A percentile compares a stretch with the other conserved stretches of the same genome.
phyloP scores from a whole-genome alignment of 2,888 invertebrate genomes.

The Ophioninae sp. region DNA sequence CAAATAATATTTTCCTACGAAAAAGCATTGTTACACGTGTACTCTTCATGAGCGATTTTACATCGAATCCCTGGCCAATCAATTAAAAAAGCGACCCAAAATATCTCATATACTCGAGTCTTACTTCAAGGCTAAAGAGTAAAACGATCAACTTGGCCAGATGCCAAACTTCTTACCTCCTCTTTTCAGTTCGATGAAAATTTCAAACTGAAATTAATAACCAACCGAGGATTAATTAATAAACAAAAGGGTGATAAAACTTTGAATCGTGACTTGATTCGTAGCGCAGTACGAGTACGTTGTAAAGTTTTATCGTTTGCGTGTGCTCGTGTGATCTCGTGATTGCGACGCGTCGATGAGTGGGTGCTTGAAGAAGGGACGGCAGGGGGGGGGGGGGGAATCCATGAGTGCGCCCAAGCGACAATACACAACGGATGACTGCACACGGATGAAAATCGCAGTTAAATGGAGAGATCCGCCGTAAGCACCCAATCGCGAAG shows the following conservation, averaged over 20 bases:
- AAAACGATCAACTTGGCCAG: no score
- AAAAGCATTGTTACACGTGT: no score
- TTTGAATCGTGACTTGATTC: neutral
- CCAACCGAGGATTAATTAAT: neutral
- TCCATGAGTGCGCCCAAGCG: slow-evolving; percentile 63
- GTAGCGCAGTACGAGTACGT: slow-evolving; percentile 26
- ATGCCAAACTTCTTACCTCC: no score
- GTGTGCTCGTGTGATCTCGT: slow-evolving; percentile 46
- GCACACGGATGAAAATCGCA: slow-evolving; percentile 71
- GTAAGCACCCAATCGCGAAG: slow-evolving; percentile 54
- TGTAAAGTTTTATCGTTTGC: neutral
- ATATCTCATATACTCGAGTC: no score
- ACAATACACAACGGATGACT: slow-evolving; percentile 77
- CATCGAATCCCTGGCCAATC: no score
- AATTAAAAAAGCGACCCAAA: no score
- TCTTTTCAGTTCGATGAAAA: no score
- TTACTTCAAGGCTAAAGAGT: no score
- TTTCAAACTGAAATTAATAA: no score
- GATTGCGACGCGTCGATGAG: slow-evolving; percentile 51
- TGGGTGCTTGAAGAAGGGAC: no score
- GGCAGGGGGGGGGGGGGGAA: slow-evolving; percentile 57
- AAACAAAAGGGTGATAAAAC: neutral
- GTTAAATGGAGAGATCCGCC: slow-evolving; percentile 67
- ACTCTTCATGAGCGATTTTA: no score
- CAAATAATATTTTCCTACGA: no score